These are phyloP conservation scores for Thera obeliscata DNA, from an alignment of 2,888 invertebrate species.

Conservation along the genomic window DNA sequence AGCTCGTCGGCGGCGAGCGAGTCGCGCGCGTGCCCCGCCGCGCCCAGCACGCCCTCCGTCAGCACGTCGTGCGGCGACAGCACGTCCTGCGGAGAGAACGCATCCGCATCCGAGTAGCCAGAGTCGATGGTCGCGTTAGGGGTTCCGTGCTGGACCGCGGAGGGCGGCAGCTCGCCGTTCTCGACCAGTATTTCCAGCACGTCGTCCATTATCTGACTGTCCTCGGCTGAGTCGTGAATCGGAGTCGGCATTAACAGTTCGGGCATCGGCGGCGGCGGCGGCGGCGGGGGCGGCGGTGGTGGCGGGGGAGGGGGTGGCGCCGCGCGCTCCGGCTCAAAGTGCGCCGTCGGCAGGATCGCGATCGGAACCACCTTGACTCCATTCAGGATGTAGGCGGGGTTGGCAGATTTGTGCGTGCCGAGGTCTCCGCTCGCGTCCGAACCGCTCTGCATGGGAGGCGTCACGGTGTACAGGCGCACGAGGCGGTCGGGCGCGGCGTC, in stretches of 20 bases:
- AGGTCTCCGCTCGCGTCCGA: constrained; percentile 45
- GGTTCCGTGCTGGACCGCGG: constrained; percentile 89
- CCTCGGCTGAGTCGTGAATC: constrained; percentile 62
- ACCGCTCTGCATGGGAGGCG: constrained; percentile 53
- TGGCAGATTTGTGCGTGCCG: constrained; percentile 53
- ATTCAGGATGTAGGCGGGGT: constrained; percentile 86
- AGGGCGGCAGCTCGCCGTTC: constrained; percentile 95
- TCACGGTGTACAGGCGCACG: constrained; percentile 67
- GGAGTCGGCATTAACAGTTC: constrained; percentile 48
- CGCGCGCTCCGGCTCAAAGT: constrained; percentile 70
- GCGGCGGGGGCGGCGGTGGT: constrained; percentile 67
- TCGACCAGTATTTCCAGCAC: constrained; percentile 97
- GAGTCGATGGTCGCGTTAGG: constrained; percentile 72
- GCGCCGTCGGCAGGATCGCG: constrained; percentile 75
- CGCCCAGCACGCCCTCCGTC: constrained; percentile 65
- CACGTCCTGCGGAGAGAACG: constrained; percentile 49
- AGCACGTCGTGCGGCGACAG: constrained; percentile 69
- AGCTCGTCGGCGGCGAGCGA: constrained; percentile 73
- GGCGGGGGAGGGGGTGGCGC: constrained; percentile 65
- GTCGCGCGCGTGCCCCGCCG: constrained; percentile 59
- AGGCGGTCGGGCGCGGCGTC: constrained; percentile 56
- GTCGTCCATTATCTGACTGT: constrained; percentile 94
- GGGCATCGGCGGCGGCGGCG: constrained; percentile 62
- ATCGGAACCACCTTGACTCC: constrained; percentile 83
- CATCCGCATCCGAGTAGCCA: constrained; percentile 46